These are phyloP conservation scores for Spinus olivaceus DNA, from an alignment of 2,797 vertebrate genomes.

Conservation along the genomic window DNA sequence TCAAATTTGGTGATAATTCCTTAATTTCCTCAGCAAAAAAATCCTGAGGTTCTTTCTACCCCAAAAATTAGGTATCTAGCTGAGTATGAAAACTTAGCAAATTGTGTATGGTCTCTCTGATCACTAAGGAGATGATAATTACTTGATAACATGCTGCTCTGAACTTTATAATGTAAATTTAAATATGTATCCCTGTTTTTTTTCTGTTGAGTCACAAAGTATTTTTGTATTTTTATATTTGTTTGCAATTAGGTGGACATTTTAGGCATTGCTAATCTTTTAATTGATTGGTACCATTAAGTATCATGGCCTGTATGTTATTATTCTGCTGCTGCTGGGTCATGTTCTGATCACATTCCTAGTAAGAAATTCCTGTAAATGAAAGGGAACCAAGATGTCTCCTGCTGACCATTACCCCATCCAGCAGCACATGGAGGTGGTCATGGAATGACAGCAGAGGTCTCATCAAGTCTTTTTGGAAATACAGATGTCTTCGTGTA, in stretches of 20 bases:
- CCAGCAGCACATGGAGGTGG: background rate
- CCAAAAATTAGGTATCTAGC: background rate
- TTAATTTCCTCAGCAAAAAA: background rate
- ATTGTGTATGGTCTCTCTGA: background rate
- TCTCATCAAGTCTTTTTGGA: background rate
- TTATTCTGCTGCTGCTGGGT: background rate
- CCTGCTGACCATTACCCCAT: background rate
- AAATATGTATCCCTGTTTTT: background rate
- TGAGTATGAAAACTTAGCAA: background rate
- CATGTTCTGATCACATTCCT: background rate
- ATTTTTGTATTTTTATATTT: background rate
- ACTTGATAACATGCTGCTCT: background rate
- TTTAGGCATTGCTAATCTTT: background rate
- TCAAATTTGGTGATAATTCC: background rate
- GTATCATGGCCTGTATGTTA: fast-evolving
- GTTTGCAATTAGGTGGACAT: background rate
- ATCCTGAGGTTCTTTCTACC: background rate
- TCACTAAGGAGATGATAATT: background rate
- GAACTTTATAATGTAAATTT: background rate
- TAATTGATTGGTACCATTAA: background rate
- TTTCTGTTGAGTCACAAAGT: background rate
- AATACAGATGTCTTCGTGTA: background rate
- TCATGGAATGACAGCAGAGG: background rate
- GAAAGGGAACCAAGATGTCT: background rate
- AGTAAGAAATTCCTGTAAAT: background rate